phyloP scores from a whole-genome alignment of 2,113 vertebrate species.

The Dicentrarchus labrax region DNA sequence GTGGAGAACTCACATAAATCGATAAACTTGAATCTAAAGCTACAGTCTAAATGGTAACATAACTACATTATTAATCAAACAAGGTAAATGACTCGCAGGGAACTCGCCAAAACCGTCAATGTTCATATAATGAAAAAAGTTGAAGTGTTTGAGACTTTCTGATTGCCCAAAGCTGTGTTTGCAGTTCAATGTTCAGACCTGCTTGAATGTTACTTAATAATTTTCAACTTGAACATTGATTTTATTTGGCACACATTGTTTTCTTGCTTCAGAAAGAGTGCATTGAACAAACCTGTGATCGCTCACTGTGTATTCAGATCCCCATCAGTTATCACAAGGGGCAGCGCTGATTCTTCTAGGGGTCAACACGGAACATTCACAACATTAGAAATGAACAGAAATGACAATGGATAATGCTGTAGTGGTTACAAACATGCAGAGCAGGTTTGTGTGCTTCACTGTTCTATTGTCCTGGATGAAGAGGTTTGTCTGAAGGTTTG shows the following conservation, averaged over 20 bases:
- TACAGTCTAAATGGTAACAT: background rate
- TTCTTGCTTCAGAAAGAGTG: background rate
- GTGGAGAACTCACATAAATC: background rate
- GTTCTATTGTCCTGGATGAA: constrained; percentile 52
- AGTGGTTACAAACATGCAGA: constrained; percentile 6
- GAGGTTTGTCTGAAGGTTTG: constrained; percentile 67
- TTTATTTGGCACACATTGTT: background rate
- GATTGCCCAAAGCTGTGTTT: constrained; percentile 12
- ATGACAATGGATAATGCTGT: background rate
- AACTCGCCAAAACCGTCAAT: background rate
- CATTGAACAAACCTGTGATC: constrained; percentile 5
- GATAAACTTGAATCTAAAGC: background rate
- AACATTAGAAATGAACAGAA: constrained; percentile 23
- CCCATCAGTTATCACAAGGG: background rate
- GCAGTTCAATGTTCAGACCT: background rate
- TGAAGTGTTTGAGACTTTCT: background rate
- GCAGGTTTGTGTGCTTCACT: constrained; percentile 5
- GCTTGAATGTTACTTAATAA: background rate
- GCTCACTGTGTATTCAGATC: background rate
- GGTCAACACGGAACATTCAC: constrained; percentile 24
- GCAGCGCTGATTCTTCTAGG: background rate
- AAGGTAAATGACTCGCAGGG: background rate
- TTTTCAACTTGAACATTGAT: constrained; percentile 12
- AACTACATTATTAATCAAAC: background rate
- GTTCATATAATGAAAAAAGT: background rate